Base-by-base conservation (phyloP, 37 sponge, comb jelly and placozoan genomes). In the Eunapius fragilis region DNA sequence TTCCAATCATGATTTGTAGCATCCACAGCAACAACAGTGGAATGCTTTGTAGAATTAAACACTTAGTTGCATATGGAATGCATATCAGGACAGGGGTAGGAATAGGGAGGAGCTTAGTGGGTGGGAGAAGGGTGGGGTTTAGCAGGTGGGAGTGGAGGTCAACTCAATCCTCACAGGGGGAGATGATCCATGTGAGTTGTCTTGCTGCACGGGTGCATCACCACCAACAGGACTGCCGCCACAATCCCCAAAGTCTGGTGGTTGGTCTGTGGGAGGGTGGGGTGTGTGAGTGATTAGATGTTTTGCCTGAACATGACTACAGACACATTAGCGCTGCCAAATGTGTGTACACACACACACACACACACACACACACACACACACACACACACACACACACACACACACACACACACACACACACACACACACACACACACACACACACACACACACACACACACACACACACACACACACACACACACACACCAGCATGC, bases 381-480 rank as follows among this genome's bases (percentile, higher is more conserved):
- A 28, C 72, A 71, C 72, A 71, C 72, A 71, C 28, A 71, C 72
- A 71, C 72, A 71, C 72, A 71, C 72, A 71, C 72, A 71, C 74
- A 73, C 25, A 73, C 26, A 73, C 26, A 73, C 74, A 78, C 23
- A 11, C 48, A 78, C 48, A 78, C 79, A 76, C 79, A 78, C 79
- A 78, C 79, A 35, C 79, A 78, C 50, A 78, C 79, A 78, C 79
- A 19, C 0, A 10, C 14, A 73, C n/a, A 12, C 17, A 17, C 22
- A 2, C 14, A 11, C 1, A 19, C 58, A 73, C 14, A 58, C 58
- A 58, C 14, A 45, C 47, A 45, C 10, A 9, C 72, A 77, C 12
- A 77, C 78, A 13, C 13, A 77, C 6, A 77, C 78, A 77, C 78
- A 77, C 78, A 77, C n/a, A n/a, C n/a, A n/a, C n/a, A n/a, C n/a